These are phyloP conservation scores for Sapajus apella DNA, from an alignment of 2,113 vertebrate species.

Conservation along the genomic window DNA sequence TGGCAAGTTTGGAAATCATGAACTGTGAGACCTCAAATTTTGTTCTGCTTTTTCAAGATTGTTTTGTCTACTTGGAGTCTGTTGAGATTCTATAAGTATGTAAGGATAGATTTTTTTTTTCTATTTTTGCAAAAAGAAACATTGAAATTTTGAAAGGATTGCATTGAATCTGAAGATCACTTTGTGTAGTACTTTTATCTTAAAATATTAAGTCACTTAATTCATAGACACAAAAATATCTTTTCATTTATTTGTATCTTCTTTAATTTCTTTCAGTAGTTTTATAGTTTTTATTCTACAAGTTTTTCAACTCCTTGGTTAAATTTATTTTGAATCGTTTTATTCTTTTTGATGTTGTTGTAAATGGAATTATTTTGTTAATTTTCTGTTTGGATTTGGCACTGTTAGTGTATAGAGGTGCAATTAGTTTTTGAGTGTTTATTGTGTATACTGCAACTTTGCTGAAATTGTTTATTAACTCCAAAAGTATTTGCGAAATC, in stretches of 20 bases:
- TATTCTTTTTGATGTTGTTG: not conserved
- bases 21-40: not conserved
- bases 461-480: not conserved
- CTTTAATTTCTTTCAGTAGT: not conserved
- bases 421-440: not conserved
- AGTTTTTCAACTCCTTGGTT: not conserved
- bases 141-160: not conserved
- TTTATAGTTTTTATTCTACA: not conserved
- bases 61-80: not conserved
- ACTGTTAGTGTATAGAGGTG: not conserved
- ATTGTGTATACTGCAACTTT: not conserved
- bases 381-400: not conserved
- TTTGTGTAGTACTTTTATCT: not conserved
- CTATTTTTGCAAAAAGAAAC: not conserved
- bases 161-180: not conserved
- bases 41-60: not conserved
- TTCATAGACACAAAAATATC: not conserved
- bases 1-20: not conserved
- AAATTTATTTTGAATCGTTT: not conserved
- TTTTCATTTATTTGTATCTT: not conserved
- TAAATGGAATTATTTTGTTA: not conserved
- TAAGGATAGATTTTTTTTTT: not conserved
- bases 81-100: not conserved
- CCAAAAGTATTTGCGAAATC: not conserved
- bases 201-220: not conserved